Percentiles rank a stretch among this genome's conserved stretches.
Evolutionary conservation across 2,888 invertebrate species (phyloP).

Genomic region (Cheilosia variabilis): DNA sequence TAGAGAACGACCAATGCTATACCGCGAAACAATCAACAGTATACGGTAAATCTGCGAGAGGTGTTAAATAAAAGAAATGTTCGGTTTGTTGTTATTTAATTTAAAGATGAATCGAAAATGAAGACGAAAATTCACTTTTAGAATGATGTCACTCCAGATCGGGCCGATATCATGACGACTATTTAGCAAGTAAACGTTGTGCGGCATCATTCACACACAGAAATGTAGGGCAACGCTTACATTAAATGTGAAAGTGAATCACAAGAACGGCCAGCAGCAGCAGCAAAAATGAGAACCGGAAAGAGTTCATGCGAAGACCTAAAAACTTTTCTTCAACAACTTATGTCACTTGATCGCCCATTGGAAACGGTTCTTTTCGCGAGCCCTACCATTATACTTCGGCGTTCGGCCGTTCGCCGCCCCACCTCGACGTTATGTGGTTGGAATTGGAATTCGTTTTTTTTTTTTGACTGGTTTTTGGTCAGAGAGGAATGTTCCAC

Average conservation of each 20-base stretch:
- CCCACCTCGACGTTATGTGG: slow-evolving; percentile 9
- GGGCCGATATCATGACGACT: slow-evolving; percentile 51
- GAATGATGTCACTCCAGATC: slow-evolving; percentile 72
- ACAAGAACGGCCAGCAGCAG: slow-evolving; percentile 28
- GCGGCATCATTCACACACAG: slow-evolving; percentile 65
- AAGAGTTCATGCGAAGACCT: slow-evolving; percentile 67
- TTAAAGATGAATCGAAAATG: slow-evolving; percentile 71
- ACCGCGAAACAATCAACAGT: background rate
- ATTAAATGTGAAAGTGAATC: slow-evolving; percentile 76
- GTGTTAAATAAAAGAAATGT: slow-evolving; percentile 65
- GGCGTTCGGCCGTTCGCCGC: background rate
- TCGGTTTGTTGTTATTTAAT: slow-evolving; percentile 76
- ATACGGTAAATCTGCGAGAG: slow-evolving; percentile 42
- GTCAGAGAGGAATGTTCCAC: slow-evolving; percentile 36
- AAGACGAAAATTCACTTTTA: slow-evolving; percentile 75
- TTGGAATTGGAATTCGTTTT: slow-evolving; percentile 38
- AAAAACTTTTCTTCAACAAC: slow-evolving; percentile 40
- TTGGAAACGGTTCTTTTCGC: slow-evolving; percentile 66
- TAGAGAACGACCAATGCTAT: background rate
- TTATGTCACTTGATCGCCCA: slow-evolving; percentile 69
- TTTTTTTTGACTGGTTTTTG: slow-evolving; percentile 31
- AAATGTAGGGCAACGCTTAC: slow-evolving; percentile 72
- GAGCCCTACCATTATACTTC: slow-evolving; percentile 31
- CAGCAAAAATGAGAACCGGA: slow-evolving; percentile 62
- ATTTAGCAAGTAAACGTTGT: slow-evolving; percentile 60